These are phyloP conservation scores for Horisme vitalbata DNA, from an alignment of 2,888 invertebrate genomes.

Conservation along the genomic window DNA sequence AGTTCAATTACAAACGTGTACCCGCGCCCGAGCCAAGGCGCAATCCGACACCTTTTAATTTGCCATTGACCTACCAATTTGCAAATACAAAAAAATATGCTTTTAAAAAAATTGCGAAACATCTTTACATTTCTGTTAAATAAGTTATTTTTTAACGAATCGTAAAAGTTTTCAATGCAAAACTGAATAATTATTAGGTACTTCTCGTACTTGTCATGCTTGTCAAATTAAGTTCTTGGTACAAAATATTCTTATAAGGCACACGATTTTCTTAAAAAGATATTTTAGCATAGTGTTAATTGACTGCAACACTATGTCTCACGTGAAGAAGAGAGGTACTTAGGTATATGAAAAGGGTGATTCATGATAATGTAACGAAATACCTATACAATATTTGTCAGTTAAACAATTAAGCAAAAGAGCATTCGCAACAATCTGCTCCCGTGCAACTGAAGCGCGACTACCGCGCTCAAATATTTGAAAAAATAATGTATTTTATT, in stretches of 20 bases:
- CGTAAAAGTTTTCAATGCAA: neutral
- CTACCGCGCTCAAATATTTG: too few species aligned
- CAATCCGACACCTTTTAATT: constrained; percentile 43
- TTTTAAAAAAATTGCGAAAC: too few species aligned
- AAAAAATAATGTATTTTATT: too few species aligned
- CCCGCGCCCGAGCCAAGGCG: constrained; percentile 36
- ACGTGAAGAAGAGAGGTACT: too few species aligned
- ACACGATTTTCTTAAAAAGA: constrained; percentile 16
- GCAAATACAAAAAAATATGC: constrained; percentile 7
- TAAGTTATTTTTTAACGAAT: neutral
- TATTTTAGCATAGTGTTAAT: constrained; percentile 29
- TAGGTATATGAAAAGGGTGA: too few species aligned
- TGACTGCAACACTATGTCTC: constrained; percentile 3
- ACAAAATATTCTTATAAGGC: constrained; percentile 7
- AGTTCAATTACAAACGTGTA: constrained; percentile 49
- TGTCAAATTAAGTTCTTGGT: constrained; percentile 4
- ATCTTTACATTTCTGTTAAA: neutral
- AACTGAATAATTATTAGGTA: neutral
- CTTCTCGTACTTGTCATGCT: too few species aligned
- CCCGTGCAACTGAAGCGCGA: too few species aligned
- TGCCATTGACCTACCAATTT: constrained; percentile 41
- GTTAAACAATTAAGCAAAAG: too few species aligned
- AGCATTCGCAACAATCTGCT: too few species aligned
- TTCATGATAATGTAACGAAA: too few species aligned
- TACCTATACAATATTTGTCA: too few species aligned